These are phyloP conservation scores for Thymelicus acteon DNA, from an alignment of 2,888 invertebrate species.

Conservation along the genomic window DNA sequence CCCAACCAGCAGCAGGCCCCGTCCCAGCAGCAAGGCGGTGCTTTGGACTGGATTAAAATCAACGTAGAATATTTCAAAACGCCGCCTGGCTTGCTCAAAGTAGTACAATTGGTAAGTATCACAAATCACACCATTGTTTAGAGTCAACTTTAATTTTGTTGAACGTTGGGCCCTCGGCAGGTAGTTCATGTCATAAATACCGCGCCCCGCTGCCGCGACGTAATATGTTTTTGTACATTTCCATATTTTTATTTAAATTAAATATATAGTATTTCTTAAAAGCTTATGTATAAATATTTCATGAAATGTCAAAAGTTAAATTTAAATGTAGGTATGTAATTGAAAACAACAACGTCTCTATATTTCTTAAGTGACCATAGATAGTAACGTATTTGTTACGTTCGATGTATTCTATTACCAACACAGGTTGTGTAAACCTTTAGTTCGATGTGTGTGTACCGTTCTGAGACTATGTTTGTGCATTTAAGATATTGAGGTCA, in stretches of 20 bases:
- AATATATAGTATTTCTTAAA: not conserved
- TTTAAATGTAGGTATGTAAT: conserved; percentile 5
- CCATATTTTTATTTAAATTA: not conserved
- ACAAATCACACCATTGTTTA: conserved; percentile 29
- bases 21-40: conserved; percentile 78
- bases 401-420: conserved; percentile 32
- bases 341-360: not conserved
- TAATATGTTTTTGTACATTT: not conserved
- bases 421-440: conserved; percentile 27
- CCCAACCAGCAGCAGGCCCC: conserved; percentile 72
- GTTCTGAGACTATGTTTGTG: conserved; percentile 45
- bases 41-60: conserved; percentile 89
- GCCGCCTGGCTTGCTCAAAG: conserved; percentile 92
- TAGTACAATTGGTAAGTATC: conserved; percentile 90
- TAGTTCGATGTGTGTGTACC: conserved; percentile 13
- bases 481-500: conserved; percentile 60
- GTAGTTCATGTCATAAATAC: not conserved
- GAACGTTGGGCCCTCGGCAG: not conserved
- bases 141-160: conserved; percentile 17
- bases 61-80: conserved; percentile 93
- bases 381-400: conserved; percentile 16
- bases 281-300: not conserved
- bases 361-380: not conserved
- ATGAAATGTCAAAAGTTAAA: not conserved
- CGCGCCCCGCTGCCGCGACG: not conserved